Conservation (phyloP, 92 coral and sea anemone species). For the Paragorgia papillata region DNA sequence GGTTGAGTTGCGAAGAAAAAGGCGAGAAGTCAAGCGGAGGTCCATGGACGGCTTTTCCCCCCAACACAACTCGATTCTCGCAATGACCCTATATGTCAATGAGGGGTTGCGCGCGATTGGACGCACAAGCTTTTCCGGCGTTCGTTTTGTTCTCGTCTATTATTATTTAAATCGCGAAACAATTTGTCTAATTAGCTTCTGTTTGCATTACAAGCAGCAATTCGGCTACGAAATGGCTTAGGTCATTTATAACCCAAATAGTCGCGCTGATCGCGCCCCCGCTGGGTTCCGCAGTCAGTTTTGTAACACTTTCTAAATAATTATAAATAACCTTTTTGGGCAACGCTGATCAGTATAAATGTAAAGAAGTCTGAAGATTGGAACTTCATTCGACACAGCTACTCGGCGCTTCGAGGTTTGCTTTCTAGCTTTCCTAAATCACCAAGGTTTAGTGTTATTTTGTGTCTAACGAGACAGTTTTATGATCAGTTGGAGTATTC, state of each 20-base stretch:
- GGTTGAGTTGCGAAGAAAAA: too few species aligned
- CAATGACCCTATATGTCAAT: slow-evolving; percentile 43
- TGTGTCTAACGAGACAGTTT: too few species aligned
- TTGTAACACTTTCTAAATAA: background rate
- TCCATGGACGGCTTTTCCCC: background rate
- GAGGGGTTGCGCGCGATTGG: background rate
- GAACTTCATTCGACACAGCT: background rate
- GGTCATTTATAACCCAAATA: slow-evolving; percentile 37
- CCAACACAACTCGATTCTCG: background rate
- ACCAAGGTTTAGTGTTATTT: too few species aligned
- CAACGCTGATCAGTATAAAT: background rate
- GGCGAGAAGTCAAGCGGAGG: background rate
- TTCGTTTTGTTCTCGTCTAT: slow-evolving; percentile 1
- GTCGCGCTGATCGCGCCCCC: background rate
- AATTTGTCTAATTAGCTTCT: slow-evolving; percentile 32
- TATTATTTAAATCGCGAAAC: slow-evolving; percentile 18
- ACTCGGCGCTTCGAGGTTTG: background rate
- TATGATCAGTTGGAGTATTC: too few species aligned
- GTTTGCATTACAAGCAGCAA: slow-evolving; percentile 17
- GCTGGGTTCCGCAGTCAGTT: background rate
- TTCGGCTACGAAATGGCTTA: background rate
- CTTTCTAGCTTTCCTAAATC: too few species aligned
- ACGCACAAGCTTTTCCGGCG: slow-evolving; percentile 10
- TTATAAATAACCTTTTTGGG: background rate
- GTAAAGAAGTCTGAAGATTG: background rate